Evolutionary conservation across 2,888 invertebrate species (phyloP), one percentile per base, ranked within the genome.

Genomic region (Polylopha cassiicola): DNA sequence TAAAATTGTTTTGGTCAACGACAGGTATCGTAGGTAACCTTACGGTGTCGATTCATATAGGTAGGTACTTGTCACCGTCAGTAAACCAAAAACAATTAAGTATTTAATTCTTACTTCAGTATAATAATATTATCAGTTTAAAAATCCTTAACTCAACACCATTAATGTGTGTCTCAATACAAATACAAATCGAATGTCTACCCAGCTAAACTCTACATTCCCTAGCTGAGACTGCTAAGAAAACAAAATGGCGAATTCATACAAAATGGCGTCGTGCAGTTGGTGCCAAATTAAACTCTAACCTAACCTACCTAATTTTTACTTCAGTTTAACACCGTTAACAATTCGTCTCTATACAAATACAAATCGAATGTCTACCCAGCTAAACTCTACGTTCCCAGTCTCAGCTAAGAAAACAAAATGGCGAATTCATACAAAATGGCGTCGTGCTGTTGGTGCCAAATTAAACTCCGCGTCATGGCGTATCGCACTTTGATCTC

Each of bases 401-500:
- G 10, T 31, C n/a, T n/a, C n/a, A 50, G 44, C 45, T 46, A 50
- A 38, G 46, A 48, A 53, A 52, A 48, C 49, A 18, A 44, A 41
- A 50, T 61, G 56, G 64, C 59, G 61, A 64, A 69, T 65, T 65
- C 60, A 54, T 73, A 69, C 74, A 78, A 80, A 77, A 81, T 79
- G 78, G 79, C 78, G 76, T 64, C 68, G 57, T 58, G 65, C 65
- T 69, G 73, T 79, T 81, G 81, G 77, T 82, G 78, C 81, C 81
- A 84, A 84, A 81, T 84, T 82, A 82, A 73, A 78, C 70, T 56
- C 55, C 57, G 65, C 64, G 53, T 62, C 74, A 72, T 76, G 80
- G 79, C 68, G 62, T 84, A 84, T 84, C 84, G 77, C 65, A 63
- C 82, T 84, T 82, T 84, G 82, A 82, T 82, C 82, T 82, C 75